Evolutionary conservation across 2,113 vertebrate genomes (phyloP).

Genomic region (Mobula hypostoma): DNA sequence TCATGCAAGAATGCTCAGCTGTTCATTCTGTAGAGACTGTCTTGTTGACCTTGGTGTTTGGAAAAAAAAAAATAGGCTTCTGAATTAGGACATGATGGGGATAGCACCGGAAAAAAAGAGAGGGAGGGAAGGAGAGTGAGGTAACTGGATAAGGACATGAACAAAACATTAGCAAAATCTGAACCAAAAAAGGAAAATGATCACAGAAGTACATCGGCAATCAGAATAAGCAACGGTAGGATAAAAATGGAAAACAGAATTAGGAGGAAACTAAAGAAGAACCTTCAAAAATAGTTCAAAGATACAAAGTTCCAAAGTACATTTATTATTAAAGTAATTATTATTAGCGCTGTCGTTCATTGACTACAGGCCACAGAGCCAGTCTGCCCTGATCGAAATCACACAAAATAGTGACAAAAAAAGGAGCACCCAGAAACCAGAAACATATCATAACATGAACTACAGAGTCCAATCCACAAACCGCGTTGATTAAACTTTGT

Average conservation of each 20-base stretch:
- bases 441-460: too few species aligned
- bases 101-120: neutral
- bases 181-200: neutral
- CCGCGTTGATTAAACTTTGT: too few species aligned
- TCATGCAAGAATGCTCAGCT: conserved; percentile 19
- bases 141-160: neutral
- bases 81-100: neutral
- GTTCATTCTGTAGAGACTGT: neutral
- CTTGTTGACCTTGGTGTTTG: neutral
- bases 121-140: neutral
- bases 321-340: too few species aligned
- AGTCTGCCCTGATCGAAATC: too few species aligned
- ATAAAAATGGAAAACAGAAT: neutral
- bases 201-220: neutral
- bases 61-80: neutral
- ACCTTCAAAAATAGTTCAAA: neutral
- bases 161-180: neutral
- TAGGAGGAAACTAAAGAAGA: neutral
- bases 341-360: too few species aligned
- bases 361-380: too few species aligned
- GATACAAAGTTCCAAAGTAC: too few species aligned
- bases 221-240: neutral
- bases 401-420: too few species aligned
- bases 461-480: too few species aligned
- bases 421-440: too few species aligned